Conservation (phyloP, 2,888 invertebrate genomes). For the Euclidia mi region DNA sequence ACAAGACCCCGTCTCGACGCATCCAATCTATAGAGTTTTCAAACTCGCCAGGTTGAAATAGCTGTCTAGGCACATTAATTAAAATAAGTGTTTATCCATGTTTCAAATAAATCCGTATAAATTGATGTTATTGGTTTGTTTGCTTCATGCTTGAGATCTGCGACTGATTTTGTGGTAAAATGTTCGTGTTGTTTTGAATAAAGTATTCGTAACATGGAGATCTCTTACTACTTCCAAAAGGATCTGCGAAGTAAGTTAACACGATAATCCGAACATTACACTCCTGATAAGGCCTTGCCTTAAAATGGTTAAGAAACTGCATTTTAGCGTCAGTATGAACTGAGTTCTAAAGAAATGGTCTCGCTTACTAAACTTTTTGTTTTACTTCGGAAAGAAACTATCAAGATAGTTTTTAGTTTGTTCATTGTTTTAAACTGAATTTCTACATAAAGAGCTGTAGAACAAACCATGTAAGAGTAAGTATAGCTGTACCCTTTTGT, state of each 20-base stretch:
- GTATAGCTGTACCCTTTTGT: too few species aligned
- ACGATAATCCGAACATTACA: not conserved
- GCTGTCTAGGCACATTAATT: conserved; percentile 41
- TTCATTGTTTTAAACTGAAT: too few species aligned
- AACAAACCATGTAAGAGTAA: too few species aligned
- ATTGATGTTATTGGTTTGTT: too few species aligned
- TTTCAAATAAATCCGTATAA: conserved; percentile 46
- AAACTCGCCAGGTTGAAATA: conserved; percentile 21
- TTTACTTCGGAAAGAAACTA: too few species aligned
- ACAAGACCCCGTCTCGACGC: conserved; percentile 10
- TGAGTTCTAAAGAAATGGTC: conserved; percentile 21
- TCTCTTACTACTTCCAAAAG: not conserved
- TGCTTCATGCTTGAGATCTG: too few species aligned
- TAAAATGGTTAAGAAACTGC: not conserved
- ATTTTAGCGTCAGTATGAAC: not conserved
- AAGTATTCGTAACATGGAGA: too few species aligned
- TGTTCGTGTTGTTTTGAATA: too few species aligned
- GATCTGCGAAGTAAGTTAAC: not conserved
- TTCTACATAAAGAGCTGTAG: too few species aligned
- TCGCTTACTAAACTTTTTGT: conserved; percentile 38
- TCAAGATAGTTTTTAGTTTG: too few species aligned
- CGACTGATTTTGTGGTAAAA: too few species aligned
- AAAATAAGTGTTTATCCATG: conserved; percentile 29
- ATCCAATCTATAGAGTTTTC: conserved; percentile 10
- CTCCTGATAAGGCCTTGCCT: not conserved